Base-by-base conservation (phyloP, 2,888 invertebrate species). In the Ectemnius lituratus region DNA sequence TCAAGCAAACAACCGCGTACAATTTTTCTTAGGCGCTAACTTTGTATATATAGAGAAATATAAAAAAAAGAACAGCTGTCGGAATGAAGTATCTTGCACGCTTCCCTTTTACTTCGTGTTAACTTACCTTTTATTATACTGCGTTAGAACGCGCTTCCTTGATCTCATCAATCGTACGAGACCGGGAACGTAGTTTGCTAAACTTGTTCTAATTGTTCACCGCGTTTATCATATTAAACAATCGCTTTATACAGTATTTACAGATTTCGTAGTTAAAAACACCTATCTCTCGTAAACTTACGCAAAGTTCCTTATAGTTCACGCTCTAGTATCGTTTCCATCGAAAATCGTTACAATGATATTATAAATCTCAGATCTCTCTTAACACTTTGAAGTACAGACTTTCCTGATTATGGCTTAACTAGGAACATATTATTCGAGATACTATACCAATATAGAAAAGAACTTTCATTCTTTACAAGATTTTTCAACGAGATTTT, bases 201-300 rank as follows among this genome's bases (percentile, higher is more conserved):
- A 77, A 79, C 70, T 71, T 73, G 74, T 83, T 80, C 81, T 81
- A 76, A 82, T 85, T 80, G 87, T 81, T 85, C 83, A 80, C 67
- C 75, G 71, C 60, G 72, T 80, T 82, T 85, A 84, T 73, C 84
- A 86, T 89, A 88, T 86, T 79, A 86, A 89, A 88, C 88, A 89
- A 80, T 84, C 82, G 72, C 88, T 89, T 89, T 89, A 88, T 89
- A 89, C 89, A 89, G 82, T 89, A 89, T 89, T 85, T 89, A 89
- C 89, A 89, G 82, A 80, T 80, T 77, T 74, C 83, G 83, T 85
- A 85, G 76, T 73, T 78, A 70, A 71, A 79, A 80, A 69, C 75
- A 79, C 69, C 69, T 83, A 76, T 82, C 59, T 62, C 76, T 73
- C 71, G 61, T 73, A 70, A 70, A 70, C 70, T 78, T 49, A 16